phyloP scores from a whole-genome alignment of 2,888 invertebrate species.

The Acleris literana region DNA sequence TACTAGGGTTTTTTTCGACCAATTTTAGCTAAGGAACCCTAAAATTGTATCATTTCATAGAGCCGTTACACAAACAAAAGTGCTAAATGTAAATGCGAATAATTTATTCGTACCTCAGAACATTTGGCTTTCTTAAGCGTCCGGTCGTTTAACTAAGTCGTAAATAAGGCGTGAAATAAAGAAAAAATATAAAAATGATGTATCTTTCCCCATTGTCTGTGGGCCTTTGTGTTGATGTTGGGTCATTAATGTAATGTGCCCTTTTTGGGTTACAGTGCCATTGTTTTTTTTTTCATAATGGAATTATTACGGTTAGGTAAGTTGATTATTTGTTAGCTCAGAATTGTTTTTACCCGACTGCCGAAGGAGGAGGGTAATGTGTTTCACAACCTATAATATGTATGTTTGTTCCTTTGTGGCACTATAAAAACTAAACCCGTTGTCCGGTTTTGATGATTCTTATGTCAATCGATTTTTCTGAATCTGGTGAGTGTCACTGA shows the following conservation, averaged over 20 bases:
- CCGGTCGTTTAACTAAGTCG: conserved; percentile 5
- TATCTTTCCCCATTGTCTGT: conserved; percentile 6
- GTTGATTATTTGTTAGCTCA: neutral
- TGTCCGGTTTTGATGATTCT: too few species aligned
- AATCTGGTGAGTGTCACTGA: too few species aligned
- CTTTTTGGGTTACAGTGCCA: conserved; percentile 6
- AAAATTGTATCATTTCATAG: neutral
- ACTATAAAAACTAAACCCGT: too few species aligned
- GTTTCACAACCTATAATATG: too few species aligned
- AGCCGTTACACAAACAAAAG: conserved; percentile 1
- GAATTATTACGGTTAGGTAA: neutral
- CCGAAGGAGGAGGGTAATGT: too few species aligned
- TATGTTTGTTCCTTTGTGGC: too few species aligned
- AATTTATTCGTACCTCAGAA: conserved; percentile 15
- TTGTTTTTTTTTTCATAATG: conserved; percentile 11
- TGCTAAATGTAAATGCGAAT: conserved; percentile 4
- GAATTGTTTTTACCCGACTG: too few species aligned
- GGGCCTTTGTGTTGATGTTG: conserved; percentile 10
- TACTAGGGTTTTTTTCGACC: too few species aligned
- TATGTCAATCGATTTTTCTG: too few species aligned
- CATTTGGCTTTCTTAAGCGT: conserved; percentile 4
- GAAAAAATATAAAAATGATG: conserved; percentile 20
- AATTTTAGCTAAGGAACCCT: too few species aligned
- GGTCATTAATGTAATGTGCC: conserved; percentile 15
- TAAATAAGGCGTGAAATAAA: conserved; percentile 12